phyloP scores from a whole-genome alignment of 2,888 invertebrate species.

The Drosophila prostipennis region DNA sequence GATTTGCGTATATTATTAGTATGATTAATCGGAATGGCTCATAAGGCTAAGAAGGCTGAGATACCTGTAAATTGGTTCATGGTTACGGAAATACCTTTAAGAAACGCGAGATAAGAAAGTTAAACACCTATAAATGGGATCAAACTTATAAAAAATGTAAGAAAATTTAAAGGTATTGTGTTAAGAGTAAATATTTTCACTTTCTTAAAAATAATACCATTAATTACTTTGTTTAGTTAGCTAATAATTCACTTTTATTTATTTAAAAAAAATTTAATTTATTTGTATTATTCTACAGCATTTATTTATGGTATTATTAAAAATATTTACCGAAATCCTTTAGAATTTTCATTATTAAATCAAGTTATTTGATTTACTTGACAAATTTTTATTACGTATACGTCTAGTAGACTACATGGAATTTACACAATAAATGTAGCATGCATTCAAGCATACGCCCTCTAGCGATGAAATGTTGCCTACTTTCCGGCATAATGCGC shows the following conservation, averaged over 20 bases:
- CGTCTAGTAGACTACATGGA: not conserved
- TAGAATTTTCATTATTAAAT: no score
- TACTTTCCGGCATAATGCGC: slow-evolving; percentile 9
- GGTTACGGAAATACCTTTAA: not conserved
- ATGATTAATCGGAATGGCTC: slow-evolving; percentile 13
- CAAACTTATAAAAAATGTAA: no score
- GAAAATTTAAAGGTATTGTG: no score
- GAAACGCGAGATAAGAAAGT: not conserved
- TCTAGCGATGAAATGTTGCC: slow-evolving; percentile 1
- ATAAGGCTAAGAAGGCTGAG: not conserved
- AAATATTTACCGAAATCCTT: no score
- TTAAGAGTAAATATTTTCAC: no score
- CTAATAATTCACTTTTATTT: no score
- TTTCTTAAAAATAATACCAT: no score
- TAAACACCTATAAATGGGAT: not conserved
- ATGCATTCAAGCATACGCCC: no score
- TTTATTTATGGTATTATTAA: no score
- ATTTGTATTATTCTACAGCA: no score
- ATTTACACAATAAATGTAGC: not conserved
- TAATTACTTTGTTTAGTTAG: no score
- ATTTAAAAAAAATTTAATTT: no score
- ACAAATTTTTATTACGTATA: not conserved
- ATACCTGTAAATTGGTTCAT: not conserved
- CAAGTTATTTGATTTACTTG: not conserved
- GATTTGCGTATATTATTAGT: slow-evolving; percentile 1